These are phyloP conservation scores for Drosophila bocki DNA, from an alignment of 1,140 invertebrate species.

Conservation along the genomic window DNA sequence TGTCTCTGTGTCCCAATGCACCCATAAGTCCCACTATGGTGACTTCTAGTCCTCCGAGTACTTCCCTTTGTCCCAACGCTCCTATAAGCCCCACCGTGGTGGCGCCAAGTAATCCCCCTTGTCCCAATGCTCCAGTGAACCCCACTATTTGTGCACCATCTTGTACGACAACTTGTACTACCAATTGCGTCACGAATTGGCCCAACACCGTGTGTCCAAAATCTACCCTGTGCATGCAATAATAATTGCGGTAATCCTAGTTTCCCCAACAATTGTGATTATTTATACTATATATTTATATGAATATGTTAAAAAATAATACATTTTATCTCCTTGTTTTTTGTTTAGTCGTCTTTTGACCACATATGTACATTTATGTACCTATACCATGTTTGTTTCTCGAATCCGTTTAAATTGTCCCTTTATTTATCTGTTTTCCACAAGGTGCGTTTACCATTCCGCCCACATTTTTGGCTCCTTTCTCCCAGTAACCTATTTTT, in stretches of 20 bases:
- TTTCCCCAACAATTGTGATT: not conserved
- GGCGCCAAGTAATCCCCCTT: not conserved
- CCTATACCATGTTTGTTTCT: slow-evolving; percentile 11
- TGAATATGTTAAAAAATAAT: not conserved
- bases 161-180: not conserved
- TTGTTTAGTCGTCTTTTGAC: not conserved
- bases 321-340: not conserved
- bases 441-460: slow-evolving; percentile 20
- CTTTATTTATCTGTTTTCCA: slow-evolving; percentile 44
- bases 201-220: not conserved
- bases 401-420: slow-evolving; percentile 22
- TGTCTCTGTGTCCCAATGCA: slow-evolving; percentile 18
- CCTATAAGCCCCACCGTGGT: not conserved
- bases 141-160: not conserved
- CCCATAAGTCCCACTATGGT: slow-evolving; percentile 23
- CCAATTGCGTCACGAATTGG: not conserved
- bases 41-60: not conserved
- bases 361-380: slow-evolving; percentile 2
- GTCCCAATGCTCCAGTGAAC: slow-evolving; percentile 6
- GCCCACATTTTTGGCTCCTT: not conserved
- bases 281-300: too few relatives aligned
- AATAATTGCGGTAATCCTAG: slow-evolving; percentile 3
- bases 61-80: slow-evolving; percentile 8
- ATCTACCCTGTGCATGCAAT: not conserved
- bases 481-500: not conserved